Conservation (phyloP, 2,797 vertebrate species). For the Microctenopoma stevenorrisi region DNA sequence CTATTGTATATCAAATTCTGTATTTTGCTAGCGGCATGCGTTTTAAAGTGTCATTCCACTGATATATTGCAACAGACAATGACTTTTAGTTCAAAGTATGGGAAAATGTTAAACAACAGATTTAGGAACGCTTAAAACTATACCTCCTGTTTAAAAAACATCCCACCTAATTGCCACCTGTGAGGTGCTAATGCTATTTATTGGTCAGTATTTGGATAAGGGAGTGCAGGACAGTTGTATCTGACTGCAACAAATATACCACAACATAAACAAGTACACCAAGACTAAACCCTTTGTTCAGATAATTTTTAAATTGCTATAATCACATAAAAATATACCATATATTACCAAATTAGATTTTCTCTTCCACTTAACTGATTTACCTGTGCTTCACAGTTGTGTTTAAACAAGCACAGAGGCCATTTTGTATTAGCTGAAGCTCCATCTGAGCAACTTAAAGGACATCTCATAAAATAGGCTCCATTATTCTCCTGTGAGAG, state of each 20-base stretch:
- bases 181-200: neutral
- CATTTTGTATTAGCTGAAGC: constrained; percentile 55
- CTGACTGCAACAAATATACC: neutral
- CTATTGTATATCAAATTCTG: no score
- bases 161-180: neutral
- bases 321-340: neutral
- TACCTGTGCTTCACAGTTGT: constrained; percentile 22
- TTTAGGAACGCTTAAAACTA: no score
- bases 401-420: constrained; percentile 32
- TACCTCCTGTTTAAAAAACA: no score
- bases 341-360: neutral
- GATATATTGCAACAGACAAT: no score
- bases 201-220: neutral
- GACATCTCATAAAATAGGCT: constrained; percentile 64
- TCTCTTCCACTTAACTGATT: constrained; percentile 5
- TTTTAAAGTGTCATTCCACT: no score
- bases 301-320: neutral
- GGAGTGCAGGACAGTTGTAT: neutral
- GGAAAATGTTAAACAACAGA: no score
- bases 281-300: neutral
- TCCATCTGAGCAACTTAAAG: constrained; percentile 65
- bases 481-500: constrained; percentile 68
- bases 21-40: no score
- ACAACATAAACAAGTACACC: neutral
- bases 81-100: no score